A percentile compares a stretch with the other conserved stretches of the same genome.
Evolutionary conservation across 2,888 invertebrate genomes (phyloP).

Genomic region (Aricia artaxerxes): DNA sequence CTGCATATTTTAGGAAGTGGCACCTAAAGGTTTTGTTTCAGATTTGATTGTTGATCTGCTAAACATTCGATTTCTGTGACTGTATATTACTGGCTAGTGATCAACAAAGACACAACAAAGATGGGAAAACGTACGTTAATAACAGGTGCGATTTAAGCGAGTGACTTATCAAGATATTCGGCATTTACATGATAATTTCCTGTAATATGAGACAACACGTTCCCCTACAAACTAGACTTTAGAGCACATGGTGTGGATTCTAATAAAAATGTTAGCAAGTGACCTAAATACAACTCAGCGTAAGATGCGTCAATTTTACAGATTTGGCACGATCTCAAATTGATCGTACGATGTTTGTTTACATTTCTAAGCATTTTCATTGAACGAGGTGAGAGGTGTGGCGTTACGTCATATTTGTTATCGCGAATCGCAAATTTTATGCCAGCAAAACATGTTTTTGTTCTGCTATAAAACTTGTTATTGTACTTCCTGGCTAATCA

Average conservation of each 20-base stretch:
- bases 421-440: slow-evolving; percentile 39
- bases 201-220: not conserved
- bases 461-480: slow-evolving; percentile 53
- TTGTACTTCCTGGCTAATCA: slow-evolving; percentile 39
- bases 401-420: slow-evolving; percentile 41
- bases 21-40: not conserved
- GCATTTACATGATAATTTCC: not conserved
- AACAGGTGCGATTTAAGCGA: not conserved
- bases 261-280: not conserved
- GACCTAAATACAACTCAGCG: not conserved
- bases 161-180: not conserved
- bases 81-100: not conserved
- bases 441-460: slow-evolving; percentile 61
- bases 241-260: not conserved
- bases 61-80: not conserved
- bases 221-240: not conserved
- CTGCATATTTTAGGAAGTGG: no score
- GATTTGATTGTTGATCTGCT: not conserved
- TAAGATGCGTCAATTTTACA: not conserved
- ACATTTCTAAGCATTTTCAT: slow-evolving; percentile 50
- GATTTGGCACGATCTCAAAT: slow-evolving; percentile 55
- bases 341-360: slow-evolving; percentile 68
- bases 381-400: slow-evolving; percentile 58
- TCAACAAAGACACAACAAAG: not conserved
- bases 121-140: not conserved